phyloP scores from a whole-genome alignment of 2,797 vertebrate genomes.

The Tragelaphus eurycerus region DNA sequence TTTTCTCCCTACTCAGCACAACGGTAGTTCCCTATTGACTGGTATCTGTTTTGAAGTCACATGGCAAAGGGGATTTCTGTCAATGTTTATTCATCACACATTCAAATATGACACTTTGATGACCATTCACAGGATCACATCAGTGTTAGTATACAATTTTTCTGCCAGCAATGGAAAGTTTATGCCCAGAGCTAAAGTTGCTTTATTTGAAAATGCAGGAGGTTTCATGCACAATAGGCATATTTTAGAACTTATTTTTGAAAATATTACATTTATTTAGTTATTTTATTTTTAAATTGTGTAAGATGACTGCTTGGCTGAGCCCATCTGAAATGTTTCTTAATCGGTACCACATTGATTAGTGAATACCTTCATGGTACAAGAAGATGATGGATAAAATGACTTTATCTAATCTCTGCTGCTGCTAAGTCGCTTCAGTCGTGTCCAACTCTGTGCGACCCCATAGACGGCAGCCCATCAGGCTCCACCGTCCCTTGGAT shows the following conservation, averaged over 20 bases:
- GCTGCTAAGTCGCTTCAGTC: too few species aligned
- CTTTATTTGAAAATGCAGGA: slow-evolving; percentile 36
- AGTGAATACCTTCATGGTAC: not conserved
- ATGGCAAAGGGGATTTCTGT: slow-evolving; percentile 42
- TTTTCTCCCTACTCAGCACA: not conserved
- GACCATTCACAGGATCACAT: slow-evolving; percentile 5
- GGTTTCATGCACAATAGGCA: not conserved
- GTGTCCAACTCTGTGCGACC: too few species aligned
- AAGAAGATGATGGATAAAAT: not conserved
- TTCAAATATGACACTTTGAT: not conserved
- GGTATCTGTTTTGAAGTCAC: slow-evolving; percentile 72
- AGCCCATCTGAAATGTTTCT: not conserved
- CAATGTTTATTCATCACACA: slow-evolving; percentile 65
- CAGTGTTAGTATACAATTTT: slow-evolving; percentile 8
- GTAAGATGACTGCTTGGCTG: not conserved
- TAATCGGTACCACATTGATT: not conserved
- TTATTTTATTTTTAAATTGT: not conserved
- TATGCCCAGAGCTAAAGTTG: slow-evolving; percentile 44
- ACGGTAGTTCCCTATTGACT: slow-evolving; percentile 63
- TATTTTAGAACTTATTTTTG: not conserved
- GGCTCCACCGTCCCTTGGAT: too few species aligned
- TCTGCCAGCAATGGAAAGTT: slow-evolving; percentile 27
- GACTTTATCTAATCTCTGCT: not conserved
- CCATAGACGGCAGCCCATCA: too few species aligned
- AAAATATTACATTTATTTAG: not conserved